A percentile compares a stretch with the other conserved stretches of the same genome.
phyloP scores from a whole-genome alignment of 2,113 vertebrate species.

The Pogona vitticeps region DNA sequence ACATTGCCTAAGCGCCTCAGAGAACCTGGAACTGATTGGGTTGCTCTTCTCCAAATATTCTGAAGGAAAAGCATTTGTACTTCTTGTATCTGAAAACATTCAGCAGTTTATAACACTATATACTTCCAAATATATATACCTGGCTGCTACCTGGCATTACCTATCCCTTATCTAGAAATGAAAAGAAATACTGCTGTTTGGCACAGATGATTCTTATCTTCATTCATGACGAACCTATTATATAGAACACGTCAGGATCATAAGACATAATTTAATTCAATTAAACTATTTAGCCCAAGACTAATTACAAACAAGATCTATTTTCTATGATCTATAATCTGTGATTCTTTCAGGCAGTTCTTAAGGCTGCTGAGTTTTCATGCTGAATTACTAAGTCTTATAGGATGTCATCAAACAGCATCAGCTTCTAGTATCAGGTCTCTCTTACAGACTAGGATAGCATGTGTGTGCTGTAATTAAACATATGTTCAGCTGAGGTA shows the following conservation, averaged over 20 bases:
- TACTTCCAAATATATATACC: too few relatives aligned
- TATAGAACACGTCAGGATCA: background rate
- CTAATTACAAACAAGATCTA: background rate
- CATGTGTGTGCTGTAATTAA: conserved; percentile 32
- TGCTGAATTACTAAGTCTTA: conserved; percentile 14
- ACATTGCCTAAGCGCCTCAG: background rate
- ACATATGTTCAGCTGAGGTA: background rate
- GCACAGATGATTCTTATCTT: background rate
- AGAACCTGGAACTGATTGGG: background rate
- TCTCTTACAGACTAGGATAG: conserved; percentile 25
- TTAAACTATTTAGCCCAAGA: conserved; percentile 2
- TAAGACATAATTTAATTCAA: background rate
- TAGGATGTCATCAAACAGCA: conserved; percentile 1
- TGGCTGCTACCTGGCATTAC: background rate
- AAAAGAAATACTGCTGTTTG: background rate
- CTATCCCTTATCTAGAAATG: background rate
- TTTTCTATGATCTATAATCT: background rate
- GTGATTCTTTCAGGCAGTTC: background rate
- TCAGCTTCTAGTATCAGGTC: conserved; percentile 2
- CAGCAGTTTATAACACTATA: too few relatives aligned
- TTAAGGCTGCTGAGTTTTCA: background rate
- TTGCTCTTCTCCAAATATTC: background rate
- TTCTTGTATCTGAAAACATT: too few relatives aligned
- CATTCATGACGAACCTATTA: background rate
- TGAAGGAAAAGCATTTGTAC: too few relatives aligned